Evolutionary conservation across 2,797 vertebrate genomes (phyloP).

Genomic region (Euphonia xanthogaster): DNA sequence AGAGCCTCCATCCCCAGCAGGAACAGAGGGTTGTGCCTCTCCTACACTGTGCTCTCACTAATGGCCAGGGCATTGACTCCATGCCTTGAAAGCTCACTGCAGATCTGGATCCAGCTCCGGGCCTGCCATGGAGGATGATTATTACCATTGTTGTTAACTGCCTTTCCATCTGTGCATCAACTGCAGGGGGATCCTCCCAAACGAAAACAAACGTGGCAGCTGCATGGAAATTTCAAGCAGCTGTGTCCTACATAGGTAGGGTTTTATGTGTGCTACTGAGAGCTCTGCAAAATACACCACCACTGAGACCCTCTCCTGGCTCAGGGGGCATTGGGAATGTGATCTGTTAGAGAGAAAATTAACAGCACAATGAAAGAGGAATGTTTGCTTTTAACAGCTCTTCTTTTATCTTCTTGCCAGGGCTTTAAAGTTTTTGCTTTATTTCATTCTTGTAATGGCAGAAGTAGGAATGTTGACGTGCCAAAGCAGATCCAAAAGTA

Average conservation of each 20-base stretch:
- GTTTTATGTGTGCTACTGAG: background rate
- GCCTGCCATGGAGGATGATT: background rate
- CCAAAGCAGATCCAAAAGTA: background rate
- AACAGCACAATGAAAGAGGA: background rate
- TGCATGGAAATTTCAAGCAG: conserved; percentile 15
- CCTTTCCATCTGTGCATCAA: conserved; percentile 40
- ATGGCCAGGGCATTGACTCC: background rate
- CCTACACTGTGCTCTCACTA: background rate
- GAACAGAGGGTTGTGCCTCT: background rate
- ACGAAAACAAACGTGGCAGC: background rate
- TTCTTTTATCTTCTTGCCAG: background rate
- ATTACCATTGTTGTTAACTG: background rate
- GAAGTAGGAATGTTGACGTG: background rate
- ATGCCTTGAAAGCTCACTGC: background rate
- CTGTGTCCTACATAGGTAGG: background rate
- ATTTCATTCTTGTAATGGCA: background rate
- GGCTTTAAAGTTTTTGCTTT: background rate
- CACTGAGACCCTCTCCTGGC: background rate
- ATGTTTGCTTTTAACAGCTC: background rate
- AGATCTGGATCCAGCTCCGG: background rate
- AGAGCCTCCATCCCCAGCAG: background rate
- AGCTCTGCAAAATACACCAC: background rate
- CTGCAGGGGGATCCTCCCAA: background rate
- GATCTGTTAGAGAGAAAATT: background rate
- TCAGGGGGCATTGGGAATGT: background rate